phyloP scores from a whole-genome alignment of 2,113 vertebrate genomes.

The Tragelaphus strepsiceros region DNA sequence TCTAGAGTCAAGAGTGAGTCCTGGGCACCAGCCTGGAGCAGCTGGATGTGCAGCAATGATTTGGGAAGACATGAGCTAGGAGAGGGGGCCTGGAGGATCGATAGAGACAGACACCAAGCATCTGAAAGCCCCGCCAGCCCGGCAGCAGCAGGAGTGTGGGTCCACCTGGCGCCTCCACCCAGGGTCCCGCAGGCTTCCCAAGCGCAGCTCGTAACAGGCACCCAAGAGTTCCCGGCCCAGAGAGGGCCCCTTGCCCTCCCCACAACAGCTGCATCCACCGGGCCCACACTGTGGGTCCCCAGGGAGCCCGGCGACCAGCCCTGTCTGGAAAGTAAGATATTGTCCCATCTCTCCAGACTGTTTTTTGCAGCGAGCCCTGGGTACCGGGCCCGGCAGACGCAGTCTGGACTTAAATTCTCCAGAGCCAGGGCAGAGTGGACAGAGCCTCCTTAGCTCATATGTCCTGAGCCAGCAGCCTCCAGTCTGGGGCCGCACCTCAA shows the following conservation, averaged over 20 bases:
- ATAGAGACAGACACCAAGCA: background rate
- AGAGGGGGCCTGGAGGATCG: background rate
- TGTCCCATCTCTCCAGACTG: background rate
- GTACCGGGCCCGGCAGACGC: background rate
- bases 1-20: background rate
- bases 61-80: background rate
- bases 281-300: background rate
- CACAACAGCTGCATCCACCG: accelerated
- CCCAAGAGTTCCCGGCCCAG: accelerated
- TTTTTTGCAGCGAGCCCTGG: accelerated
- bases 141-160: accelerated
- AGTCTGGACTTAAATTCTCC: slow-evolving; percentile 22
- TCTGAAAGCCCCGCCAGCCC: background rate
- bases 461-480: slow-evolving; percentile 32
- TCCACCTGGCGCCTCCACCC: background rate
- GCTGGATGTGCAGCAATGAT: accelerated
- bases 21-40: background rate
- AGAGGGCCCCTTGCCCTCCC: background rate
- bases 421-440: background rate
- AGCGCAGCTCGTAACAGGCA: accelerated
- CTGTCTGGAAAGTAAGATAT: accelerated
- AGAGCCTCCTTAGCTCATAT: slow-evolving; percentile 42
- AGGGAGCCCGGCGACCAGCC: accelerated
- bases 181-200: too few relatives aligned
- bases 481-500: slow-evolving; percentile 55